These are phyloP conservation scores for Melieria omissa DNA, from an alignment of 2,888 invertebrate species.

Conservation along the genomic window DNA sequence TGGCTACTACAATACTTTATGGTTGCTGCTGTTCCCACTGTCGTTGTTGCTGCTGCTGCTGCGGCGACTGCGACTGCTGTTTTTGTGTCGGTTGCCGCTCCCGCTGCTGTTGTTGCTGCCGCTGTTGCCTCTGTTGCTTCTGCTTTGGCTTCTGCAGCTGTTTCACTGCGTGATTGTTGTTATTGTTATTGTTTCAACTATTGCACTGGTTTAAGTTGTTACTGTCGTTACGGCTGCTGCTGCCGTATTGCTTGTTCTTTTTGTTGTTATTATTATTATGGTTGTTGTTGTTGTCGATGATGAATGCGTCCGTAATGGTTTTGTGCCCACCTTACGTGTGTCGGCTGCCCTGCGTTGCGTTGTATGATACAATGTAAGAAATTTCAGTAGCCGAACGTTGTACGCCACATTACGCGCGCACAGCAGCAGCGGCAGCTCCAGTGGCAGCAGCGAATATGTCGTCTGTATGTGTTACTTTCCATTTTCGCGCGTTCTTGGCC, in stretches of 20 bases:
- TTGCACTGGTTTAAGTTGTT: background rate
- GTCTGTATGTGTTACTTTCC: background rate
- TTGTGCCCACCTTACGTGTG: conserved; percentile 12
- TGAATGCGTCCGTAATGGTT: conserved; percentile 15
- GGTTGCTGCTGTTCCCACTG: conserved; percentile 34
- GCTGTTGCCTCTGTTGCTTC: conserved; percentile 11
- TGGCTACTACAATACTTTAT: conserved; percentile 45
- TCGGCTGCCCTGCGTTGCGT: background rate
- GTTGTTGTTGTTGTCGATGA: background rate
- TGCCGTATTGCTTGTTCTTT: background rate
- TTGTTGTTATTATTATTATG: background rate
- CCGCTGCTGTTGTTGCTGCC: conserved; percentile 1
- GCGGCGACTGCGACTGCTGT: background rate
- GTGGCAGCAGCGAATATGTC: background rate
- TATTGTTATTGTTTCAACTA: conserved; percentile 8
- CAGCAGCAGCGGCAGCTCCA: background rate
- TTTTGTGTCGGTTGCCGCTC: conserved; percentile 3
- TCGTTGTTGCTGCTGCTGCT: conserved; percentile 5
- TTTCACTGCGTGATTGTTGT: background rate
- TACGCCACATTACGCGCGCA: too few species aligned
- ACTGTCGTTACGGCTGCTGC: conserved; percentile 5
- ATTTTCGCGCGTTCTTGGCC: too few species aligned
- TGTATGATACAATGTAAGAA: too few species aligned
- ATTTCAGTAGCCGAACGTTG: too few species aligned
- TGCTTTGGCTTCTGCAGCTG: background rate